phyloP scores from a whole-genome alignment of 2,113 vertebrate species.

The Hydropotes inermis region DNA sequence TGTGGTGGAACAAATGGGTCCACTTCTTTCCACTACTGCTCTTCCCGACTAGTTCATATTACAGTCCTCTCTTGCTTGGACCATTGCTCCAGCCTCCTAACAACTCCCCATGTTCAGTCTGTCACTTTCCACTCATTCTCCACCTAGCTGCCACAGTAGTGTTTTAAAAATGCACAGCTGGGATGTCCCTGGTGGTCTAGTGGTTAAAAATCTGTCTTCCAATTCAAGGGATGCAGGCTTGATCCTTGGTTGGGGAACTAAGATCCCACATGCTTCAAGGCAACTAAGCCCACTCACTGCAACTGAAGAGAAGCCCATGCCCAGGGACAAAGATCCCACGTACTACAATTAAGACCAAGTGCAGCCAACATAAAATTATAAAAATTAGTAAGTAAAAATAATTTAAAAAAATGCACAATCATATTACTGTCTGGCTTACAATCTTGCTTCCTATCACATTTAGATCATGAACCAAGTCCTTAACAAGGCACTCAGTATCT shows the following conservation, averaged over 20 bases:
- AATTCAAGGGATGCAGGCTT: neutral
- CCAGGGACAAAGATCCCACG: neutral
- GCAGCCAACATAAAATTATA: neutral
- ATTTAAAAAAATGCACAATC: neutral
- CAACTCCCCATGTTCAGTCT: neutral
- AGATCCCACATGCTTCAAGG: neutral
- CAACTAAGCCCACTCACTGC: neutral
- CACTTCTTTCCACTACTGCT: neutral
- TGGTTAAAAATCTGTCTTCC: neutral
- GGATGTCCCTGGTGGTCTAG: neutral
- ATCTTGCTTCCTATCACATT: neutral
- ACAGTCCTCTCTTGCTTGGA: neutral
- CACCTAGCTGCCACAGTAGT: neutral
- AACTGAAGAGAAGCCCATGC: neutral
- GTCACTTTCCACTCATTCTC: neutral
- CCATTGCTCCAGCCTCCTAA: neutral
- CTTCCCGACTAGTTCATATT: neutral
- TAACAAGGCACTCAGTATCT: neutral
- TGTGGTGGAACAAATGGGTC: neutral
- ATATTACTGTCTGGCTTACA: neutral
- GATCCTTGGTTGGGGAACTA: neutral
- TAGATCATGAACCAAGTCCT: neutral
- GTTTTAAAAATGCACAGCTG: neutral
- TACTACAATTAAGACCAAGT: neutral
- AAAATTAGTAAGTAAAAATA: neutral